phyloP scores from a whole-genome alignment of 2,113 vertebrate species.

The Lepus europaeus region DNA sequence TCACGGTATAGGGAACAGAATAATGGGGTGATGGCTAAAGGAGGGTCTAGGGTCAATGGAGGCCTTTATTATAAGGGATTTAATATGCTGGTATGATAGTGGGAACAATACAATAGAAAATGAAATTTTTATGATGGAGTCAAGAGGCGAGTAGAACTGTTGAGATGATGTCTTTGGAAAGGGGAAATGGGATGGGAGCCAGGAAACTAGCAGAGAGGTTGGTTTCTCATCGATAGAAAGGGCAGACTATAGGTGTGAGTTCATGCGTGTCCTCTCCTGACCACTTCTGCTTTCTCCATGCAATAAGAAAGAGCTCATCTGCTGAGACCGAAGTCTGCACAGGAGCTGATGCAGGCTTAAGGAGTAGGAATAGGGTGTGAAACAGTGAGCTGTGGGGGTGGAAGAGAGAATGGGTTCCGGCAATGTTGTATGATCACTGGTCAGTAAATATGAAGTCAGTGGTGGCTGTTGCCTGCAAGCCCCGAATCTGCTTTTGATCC shows the following conservation, averaged over 20 bases:
- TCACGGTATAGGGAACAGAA: neutral
- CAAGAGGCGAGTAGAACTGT: neutral
- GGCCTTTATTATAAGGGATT: neutral
- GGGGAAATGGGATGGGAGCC: neutral
- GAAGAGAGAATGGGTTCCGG: neutral
- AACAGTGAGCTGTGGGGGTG: neutral
- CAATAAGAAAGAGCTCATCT: conserved; percentile 12
- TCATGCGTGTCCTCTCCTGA: neutral
- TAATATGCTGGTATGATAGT: neutral
- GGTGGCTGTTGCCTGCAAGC: neutral
- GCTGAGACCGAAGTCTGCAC: neutral
- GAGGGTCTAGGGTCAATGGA: neutral
- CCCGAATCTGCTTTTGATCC: neutral
- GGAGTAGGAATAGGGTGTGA: neutral
- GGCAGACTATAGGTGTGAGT: neutral
- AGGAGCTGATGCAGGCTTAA: neutral
- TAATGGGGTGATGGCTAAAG: neutral
- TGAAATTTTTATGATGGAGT: neutral
- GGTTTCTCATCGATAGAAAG: neutral
- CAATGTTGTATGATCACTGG: neutral
- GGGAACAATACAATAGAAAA: neutral
- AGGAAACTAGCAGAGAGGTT: neutral
- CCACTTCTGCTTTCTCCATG: neutral
- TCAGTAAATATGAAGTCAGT: neutral
- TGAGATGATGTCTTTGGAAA: neutral